Evolutionary conservation across 2,113 vertebrate species (phyloP).

Genomic region (Corvus cornix): DNA sequence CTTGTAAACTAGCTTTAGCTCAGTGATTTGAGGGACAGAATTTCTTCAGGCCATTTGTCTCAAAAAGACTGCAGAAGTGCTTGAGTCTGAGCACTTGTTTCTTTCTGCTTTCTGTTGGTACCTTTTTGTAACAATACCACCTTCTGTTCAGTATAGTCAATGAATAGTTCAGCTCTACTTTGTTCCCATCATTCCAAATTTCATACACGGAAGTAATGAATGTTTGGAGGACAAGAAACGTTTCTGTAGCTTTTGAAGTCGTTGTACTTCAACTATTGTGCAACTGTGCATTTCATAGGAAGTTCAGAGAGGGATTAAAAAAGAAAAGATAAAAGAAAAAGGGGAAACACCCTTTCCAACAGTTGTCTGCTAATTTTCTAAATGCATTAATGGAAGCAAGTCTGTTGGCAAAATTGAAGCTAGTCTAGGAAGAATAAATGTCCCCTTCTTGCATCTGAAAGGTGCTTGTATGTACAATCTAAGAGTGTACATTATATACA

Average conservation of each 20-base stretch:
- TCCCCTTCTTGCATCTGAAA: neutral
- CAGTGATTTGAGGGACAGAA: neutral
- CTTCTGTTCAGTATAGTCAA: neutral
- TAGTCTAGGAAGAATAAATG: neutral
- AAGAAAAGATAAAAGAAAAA: neutral
- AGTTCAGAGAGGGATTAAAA: neutral
- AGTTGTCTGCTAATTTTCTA: neutral
- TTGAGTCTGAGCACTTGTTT: neutral
- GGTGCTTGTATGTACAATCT: neutral
- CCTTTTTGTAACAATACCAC: neutral
- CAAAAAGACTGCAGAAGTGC: neutral
- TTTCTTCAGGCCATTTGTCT: neutral
- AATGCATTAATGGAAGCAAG: neutral
- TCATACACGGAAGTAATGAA: neutral
- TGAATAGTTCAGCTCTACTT: neutral
- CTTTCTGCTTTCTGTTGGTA: neutral
- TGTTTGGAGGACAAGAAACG: rapidly evolving
- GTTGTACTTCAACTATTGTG: neutral
- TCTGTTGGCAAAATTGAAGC: neutral
- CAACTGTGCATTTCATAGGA: neutral
- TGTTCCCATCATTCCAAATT: neutral
- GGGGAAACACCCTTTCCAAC: neutral
- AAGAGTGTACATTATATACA: neutral
- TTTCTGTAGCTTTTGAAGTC: neutral
- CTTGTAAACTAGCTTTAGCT: neutral